A percentile compares a stretch with the other conserved stretches of the same genome.
phyloP scores from a whole-genome alignment of 2,888 invertebrate species.

The Azorinus chamasolen region DNA sequence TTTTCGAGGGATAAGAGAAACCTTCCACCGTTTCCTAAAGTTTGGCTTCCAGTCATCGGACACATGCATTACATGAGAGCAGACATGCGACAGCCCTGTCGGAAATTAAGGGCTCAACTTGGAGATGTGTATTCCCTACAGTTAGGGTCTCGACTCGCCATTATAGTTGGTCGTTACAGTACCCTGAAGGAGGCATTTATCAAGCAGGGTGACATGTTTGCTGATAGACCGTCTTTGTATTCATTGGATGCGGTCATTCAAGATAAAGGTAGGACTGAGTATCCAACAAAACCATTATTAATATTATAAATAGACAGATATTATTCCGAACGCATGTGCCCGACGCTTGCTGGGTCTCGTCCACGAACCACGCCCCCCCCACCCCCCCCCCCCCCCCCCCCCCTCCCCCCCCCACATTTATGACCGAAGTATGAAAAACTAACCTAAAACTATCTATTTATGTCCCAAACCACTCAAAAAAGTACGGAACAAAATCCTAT shows the following conservation, averaged over 20 bases:
- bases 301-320: too few relatives aligned
- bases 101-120: conserved; percentile 16
- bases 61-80: conserved; percentile 29
- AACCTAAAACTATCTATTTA: too few relatives aligned
- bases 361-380: too few relatives aligned
- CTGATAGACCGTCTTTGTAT: conserved; percentile 10
- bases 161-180: conserved; percentile 34
- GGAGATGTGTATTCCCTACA: conserved; percentile 35
- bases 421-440: too few relatives aligned
- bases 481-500: too few relatives aligned
- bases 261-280: too few relatives aligned
- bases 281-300: too few relatives aligned
- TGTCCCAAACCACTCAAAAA: too few relatives aligned
- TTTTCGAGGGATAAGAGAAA: neutral
- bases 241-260: neutral
- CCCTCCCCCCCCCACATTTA: too few relatives aligned
- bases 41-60: conserved; percentile 33
- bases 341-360: too few relatives aligned
- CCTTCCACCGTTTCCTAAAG: conserved; percentile 33
- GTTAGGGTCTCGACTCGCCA: conserved; percentile 13
- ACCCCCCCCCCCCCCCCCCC: too few relatives aligned
- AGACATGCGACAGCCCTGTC: conserved; percentile 27
- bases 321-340: too few relatives aligned
- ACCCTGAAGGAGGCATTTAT: conserved; percentile 37
- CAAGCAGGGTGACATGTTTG: conserved; percentile 30